These are phyloP conservation scores for Paramisgurnus dabryanus DNA, from an alignment of 2,113 vertebrate species.

Conservation along the genomic window DNA sequence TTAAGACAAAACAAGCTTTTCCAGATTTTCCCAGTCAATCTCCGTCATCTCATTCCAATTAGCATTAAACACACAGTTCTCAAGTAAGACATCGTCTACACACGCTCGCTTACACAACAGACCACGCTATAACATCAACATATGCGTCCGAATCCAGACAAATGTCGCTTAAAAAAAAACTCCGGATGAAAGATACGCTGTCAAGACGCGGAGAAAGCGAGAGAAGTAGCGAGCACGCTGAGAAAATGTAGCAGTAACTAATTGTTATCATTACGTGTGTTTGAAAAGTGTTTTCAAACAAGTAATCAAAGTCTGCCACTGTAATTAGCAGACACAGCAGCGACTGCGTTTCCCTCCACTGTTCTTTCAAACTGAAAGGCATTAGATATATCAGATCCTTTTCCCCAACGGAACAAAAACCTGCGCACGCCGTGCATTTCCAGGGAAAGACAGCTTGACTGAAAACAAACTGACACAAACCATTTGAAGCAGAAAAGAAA, in stretches of 20 bases:
- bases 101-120: slow-evolving; percentile 16
- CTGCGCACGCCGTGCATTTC: slow-evolving; percentile 61
- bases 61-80: neutral
- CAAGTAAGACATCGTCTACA: neutral
- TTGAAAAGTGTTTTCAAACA: slow-evolving; percentile 82
- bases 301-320: slow-evolving; percentile 76
- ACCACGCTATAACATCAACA: slow-evolving; percentile 3
- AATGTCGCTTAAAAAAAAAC: slow-evolving; percentile 32
- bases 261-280: slow-evolving; percentile 78
- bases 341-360: slow-evolving; percentile 44
- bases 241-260: slow-evolving; percentile 67
- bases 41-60: neutral
- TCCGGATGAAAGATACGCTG: slow-evolving; percentile 34
- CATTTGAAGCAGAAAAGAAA: slow-evolving; percentile 76
- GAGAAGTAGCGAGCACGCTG: slow-evolving; percentile 34
- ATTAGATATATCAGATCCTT: slow-evolving; percentile 62
- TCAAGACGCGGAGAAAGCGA: slow-evolving; percentile 28
- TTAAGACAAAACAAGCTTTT: neutral
- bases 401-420: slow-evolving; percentile 52
- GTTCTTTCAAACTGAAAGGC: slow-evolving; percentile 47
- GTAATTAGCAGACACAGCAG: slow-evolving; percentile 75
- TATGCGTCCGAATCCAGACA: slow-evolving; percentile 38
- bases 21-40: slow-evolving; percentile 9
- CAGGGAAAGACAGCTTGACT: slow-evolving; percentile 74
- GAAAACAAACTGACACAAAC: slow-evolving; percentile 79